Percentiles rank a stretch among this genome's conserved stretches.
Conservation (phyloP, 1,140 invertebrate genomes). For the Epicauta chinensis region DNA sequence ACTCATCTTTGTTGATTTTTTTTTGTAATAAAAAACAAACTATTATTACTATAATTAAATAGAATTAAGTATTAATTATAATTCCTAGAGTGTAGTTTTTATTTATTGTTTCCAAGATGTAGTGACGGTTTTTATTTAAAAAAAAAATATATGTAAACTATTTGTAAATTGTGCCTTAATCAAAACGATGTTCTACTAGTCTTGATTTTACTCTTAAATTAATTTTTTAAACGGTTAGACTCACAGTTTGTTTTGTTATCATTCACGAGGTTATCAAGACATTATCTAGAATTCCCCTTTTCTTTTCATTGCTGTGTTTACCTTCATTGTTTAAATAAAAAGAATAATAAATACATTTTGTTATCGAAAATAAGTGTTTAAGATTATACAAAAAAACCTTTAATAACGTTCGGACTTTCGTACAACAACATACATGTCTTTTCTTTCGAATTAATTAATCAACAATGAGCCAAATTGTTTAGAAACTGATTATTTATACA, state of each 20-base stretch:
- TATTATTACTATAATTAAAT: constrained; percentile 13
- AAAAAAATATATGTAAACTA: neutral
- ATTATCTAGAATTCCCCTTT: constrained; percentile 1
- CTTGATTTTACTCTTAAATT: constrained; percentile 16
- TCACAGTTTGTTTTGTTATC: constrained; percentile 11
- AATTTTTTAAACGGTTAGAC: constrained; percentile 4
- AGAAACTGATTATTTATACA: too few species aligned
- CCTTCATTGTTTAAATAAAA: constrained; percentile 12
- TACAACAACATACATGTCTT: constrained; percentile 10
- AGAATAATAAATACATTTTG: constrained; percentile 16
- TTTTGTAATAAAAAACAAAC: too few species aligned
- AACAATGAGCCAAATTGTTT: too few species aligned
- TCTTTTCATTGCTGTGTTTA: constrained; percentile 19
- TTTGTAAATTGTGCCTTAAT: constrained; percentile 11
- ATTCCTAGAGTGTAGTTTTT: constrained; percentile 13
- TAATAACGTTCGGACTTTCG: constrained; percentile 5
- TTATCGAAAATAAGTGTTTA: neutral
- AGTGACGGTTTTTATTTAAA: neutral
- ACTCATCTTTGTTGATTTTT: constrained; percentile 27
- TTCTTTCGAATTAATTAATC: too few species aligned
- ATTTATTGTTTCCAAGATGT: constrained; percentile 14
- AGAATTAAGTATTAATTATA: constrained; percentile 11
- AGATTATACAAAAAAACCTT: constrained; percentile 2
- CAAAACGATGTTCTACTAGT: constrained; percentile 17
- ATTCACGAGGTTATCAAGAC: constrained; percentile 8